Evolutionary conservation across 2,797 vertebrate species (phyloP).

Genomic region (Morelia viridis): DNA sequence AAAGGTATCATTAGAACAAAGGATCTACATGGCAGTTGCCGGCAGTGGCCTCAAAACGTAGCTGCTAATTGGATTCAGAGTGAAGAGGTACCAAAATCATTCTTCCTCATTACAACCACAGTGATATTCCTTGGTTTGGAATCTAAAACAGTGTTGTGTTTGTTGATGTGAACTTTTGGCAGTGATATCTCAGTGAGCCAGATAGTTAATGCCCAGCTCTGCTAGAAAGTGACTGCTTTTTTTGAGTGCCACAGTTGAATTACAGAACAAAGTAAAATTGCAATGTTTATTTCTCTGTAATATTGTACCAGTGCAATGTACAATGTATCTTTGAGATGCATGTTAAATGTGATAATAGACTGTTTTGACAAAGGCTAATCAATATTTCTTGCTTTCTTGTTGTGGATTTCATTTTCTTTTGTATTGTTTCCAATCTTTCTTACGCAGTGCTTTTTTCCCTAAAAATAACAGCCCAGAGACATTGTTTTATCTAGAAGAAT

Average conservation of each 20-base stretch:
- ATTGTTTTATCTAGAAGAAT: slow-evolving; percentile 32
- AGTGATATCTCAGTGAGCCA: slow-evolving; percentile 41
- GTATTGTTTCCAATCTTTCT: slow-evolving; percentile 35
- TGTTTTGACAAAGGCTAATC: not conserved
- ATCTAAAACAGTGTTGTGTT: slow-evolving; percentile 41
- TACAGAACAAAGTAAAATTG: slow-evolving; percentile 37
- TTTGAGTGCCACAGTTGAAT: slow-evolving; percentile 14
- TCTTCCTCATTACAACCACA: slow-evolving; percentile 30
- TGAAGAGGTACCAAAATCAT: slow-evolving; percentile 38
- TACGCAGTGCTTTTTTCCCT: not conserved
- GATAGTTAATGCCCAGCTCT: not conserved
- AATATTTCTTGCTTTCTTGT: slow-evolving; percentile 23
- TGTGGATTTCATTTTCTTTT: slow-evolving; percentile 21
- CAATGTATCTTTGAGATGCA: not conserved
- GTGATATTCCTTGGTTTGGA: slow-evolving; percentile 46
- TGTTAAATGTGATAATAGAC: not conserved
- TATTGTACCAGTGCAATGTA: not conserved
- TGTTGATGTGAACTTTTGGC: slow-evolving; percentile 14
- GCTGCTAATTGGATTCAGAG: slow-evolving; percentile 44
- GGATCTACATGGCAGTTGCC: not conserved
- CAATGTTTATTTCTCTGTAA: slow-evolving; percentile 30
- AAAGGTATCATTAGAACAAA: slow-evolving; percentile 32
- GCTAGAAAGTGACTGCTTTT: slow-evolving; percentile 15
- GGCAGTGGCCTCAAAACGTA: slow-evolving; percentile 37
- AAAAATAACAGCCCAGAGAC: not conserved